Evolutionary conservation across 2,888 invertebrate genomes (phyloP).

Genomic region (Neria commutata): DNA sequence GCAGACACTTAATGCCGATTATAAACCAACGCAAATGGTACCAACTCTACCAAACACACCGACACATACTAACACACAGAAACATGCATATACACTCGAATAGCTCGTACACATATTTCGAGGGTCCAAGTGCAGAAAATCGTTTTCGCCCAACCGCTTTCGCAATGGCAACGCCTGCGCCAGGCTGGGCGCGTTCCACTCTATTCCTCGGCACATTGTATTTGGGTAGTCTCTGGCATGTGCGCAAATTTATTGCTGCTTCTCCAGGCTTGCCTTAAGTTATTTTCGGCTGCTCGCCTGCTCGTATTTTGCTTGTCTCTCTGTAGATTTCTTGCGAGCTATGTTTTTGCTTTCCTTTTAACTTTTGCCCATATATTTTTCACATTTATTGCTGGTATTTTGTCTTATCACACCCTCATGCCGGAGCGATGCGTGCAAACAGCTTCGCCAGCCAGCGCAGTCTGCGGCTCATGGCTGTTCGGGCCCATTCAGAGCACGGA

Average conservation of each 20-base stretch:
- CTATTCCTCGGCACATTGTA: no score
- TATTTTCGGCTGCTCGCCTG: conserved; percentile 30
- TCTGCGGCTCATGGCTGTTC: conserved; percentile 33
- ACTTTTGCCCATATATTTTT: conserved; percentile 55
- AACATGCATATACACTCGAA: no score
- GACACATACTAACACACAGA: no score
- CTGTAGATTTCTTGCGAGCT: conserved; percentile 27
- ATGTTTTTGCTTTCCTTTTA: conserved; percentile 35
- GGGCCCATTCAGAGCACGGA: no score
- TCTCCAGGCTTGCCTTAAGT: conserved; percentile 23
- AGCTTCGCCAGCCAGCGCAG: conserved; percentile 29
- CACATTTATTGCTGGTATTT: conserved; percentile 57
- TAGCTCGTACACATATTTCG: no score
- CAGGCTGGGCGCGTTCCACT: no score
- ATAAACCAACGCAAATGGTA: conserved; percentile 49
- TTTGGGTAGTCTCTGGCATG: conserved; percentile 10
- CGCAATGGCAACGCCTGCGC: neutral
- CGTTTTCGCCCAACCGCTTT: neutral
- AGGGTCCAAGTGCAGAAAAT: neutral
- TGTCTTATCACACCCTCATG: conserved; percentile 57
- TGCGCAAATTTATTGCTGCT: conserved; percentile 41
- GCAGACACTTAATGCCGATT: conserved; percentile 52
- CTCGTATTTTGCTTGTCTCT: conserved; percentile 20
- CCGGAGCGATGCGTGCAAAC: conserved; percentile 51
- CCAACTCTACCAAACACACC: neutral